Percentiles rank a stretch among this genome's conserved stretches.
Conservation (phyloP, 1,140 invertebrate genomes). For the Musca vetustissima region DNA sequence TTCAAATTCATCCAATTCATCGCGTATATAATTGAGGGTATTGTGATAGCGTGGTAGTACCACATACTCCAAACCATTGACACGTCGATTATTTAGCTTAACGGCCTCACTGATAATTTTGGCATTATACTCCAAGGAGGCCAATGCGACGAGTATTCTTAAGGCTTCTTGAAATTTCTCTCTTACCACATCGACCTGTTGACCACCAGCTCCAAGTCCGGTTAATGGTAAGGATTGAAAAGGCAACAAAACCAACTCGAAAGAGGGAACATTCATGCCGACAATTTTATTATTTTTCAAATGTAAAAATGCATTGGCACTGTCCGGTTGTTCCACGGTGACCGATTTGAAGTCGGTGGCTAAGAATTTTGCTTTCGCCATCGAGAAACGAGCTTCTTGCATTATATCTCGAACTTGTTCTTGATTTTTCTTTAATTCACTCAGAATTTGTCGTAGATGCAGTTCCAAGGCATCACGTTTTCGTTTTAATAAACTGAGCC, state of each 20-base stretch:
- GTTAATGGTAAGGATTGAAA: slow-evolving; percentile 31
- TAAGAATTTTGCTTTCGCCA: slow-evolving; percentile 46
- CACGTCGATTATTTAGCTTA: slow-evolving; percentile 61
- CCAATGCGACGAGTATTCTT: slow-evolving; percentile 27
- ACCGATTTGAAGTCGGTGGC: slow-evolving; percentile 42
- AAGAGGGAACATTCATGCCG: slow-evolving; percentile 35
- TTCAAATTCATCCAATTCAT: slow-evolving; percentile 80
- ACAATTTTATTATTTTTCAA: slow-evolving; percentile 36
- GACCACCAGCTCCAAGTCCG: slow-evolving; percentile 42
- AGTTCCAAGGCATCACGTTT: slow-evolving; percentile 50
- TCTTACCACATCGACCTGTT: slow-evolving; percentile 41
- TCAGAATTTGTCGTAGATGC: slow-evolving; percentile 36
- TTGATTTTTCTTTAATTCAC: slow-evolving; percentile 24
- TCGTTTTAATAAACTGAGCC: slow-evolving; percentile 39
- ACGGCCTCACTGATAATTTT: slow-evolving; percentile 33
- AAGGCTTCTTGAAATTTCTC: slow-evolving; percentile 32
- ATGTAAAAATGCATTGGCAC: slow-evolving; percentile 20
- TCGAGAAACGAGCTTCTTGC: slow-evolving; percentile 41
- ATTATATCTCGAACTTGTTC: slow-evolving; percentile 31
- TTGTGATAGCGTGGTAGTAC: slow-evolving; percentile 76
- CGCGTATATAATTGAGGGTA: slow-evolving; percentile 74
- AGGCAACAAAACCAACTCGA: slow-evolving; percentile 32
- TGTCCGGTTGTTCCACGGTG: slow-evolving; percentile 30
- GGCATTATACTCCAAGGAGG: slow-evolving; percentile 39
- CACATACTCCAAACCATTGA: slow-evolving; percentile 82